phyloP scores from a whole-genome alignment of 92 coral and sea anemone species.

The Palythoa grandiflora region DNA sequence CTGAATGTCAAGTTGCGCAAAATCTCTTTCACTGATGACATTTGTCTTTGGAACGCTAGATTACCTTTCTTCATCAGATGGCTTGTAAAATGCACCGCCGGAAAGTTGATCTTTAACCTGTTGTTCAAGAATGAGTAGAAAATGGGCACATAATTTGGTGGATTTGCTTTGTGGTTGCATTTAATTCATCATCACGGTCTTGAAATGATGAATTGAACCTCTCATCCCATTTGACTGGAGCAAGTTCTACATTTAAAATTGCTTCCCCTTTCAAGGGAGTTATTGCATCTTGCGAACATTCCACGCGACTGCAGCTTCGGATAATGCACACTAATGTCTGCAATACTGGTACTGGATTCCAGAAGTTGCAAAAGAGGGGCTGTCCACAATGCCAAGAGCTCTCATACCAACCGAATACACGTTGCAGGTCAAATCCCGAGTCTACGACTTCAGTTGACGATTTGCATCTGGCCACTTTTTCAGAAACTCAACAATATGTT shows the following conservation, averaged over 20 bases:
- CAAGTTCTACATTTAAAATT: neutral
- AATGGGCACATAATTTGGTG: slow-evolving; percentile 2
- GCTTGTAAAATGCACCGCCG: neutral
- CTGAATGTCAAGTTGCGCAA: slow-evolving; percentile 19
- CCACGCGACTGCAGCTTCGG: neutral
- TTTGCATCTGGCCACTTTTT: neutral
- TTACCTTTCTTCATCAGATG: neutral
- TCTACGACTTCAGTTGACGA: too few relatives aligned
- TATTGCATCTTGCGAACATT: slow-evolving; percentile 17
- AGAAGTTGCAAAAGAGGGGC: too few relatives aligned
- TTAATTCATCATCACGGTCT: neutral
- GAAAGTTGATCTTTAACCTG: slow-evolving; percentile 9
- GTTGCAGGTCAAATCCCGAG: too few relatives aligned
- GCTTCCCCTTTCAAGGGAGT: neutral
- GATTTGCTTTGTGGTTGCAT: slow-evolving; percentile 15
- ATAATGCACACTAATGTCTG: neutral
- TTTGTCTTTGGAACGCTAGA: neutral
- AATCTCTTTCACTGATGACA: slow-evolving; percentile 26
- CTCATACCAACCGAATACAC: too few relatives aligned
- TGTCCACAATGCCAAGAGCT: too few relatives aligned
- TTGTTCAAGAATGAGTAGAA: neutral
- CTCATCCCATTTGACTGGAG: neutral
- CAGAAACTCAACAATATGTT: slow-evolving; percentile 10
- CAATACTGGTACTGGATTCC: neutral
- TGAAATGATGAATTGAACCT: neutral